A percentile compares a stretch with the other conserved stretches of the same genome.
Conservation (phyloP, 2,888 invertebrate species). For the Drosophila diplacantha region DNA sequence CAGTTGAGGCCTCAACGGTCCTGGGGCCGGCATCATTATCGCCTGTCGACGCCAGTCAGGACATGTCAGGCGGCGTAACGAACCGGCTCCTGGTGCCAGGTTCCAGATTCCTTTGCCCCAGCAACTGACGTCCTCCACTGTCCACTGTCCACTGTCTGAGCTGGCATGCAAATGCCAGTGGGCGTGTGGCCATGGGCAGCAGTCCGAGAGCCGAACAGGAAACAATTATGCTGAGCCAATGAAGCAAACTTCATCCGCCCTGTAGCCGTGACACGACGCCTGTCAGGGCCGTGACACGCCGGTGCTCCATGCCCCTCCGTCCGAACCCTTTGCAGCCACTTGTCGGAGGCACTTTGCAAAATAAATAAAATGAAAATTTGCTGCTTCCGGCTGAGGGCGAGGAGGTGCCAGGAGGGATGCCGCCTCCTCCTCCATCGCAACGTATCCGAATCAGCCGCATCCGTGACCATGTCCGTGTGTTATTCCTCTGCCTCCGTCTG, state of each 20-base stretch:
- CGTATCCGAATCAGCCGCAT: slow-evolving; percentile 51
- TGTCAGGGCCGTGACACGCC: slow-evolving; percentile 34
- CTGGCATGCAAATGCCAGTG: slow-evolving; percentile 50
- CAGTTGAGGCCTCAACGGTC: slow-evolving; percentile 8
- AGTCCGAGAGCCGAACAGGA: slow-evolving; percentile 51
- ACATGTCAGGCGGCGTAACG: slow-evolving; percentile 18
- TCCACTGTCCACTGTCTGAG: not conserved
- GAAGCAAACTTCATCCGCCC: slow-evolving; percentile 59
- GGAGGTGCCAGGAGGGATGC: not conserved
- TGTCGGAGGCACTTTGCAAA: slow-evolving; percentile 65
- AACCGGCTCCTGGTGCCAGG: not conserved
- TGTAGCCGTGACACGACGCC: slow-evolving; percentile 55
- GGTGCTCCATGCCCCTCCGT: not conserved
- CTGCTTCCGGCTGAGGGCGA: slow-evolving; percentile 57
- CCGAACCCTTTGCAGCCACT: slow-evolving; percentile 1
- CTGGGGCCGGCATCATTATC: slow-evolving; percentile 31
- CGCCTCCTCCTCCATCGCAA: slow-evolving; percentile 1
- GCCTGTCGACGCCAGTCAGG: slow-evolving; percentile 36
- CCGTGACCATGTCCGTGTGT: slow-evolving; percentile 62
- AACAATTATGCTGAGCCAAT: slow-evolving; percentile 68
- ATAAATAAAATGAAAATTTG: slow-evolving; percentile 72
- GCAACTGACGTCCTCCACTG: slow-evolving; percentile 7
- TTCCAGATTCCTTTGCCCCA: not conserved
- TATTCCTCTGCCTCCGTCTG: slow-evolving; percentile 16
- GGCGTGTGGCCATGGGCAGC: slow-evolving; percentile 6